phyloP scores from a whole-genome alignment of 2,797 vertebrate genomes.

The Poecilia velifera region DNA sequence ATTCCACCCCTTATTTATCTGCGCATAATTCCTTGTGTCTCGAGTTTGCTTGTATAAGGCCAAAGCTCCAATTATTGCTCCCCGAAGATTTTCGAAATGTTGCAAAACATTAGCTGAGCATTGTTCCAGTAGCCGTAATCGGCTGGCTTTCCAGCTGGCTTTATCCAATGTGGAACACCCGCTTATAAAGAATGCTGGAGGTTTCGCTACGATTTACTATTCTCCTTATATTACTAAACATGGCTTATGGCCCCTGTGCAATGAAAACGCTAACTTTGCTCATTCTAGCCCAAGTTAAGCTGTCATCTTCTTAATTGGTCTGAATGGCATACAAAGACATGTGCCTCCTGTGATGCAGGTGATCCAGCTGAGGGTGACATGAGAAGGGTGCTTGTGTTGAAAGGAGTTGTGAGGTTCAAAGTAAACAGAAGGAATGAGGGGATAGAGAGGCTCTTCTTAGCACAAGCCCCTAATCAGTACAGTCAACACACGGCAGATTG shows the following conservation, averaged over 20 bases:
- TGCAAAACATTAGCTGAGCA: conserved; percentile 69
- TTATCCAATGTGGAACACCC: conserved; percentile 23
- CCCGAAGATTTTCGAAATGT: conserved; percentile 56
- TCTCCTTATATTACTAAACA: conserved; percentile 42
- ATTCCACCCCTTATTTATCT: conserved; percentile 70
- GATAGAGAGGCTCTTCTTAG: conserved; percentile 73
- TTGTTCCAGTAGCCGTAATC: conserved; percentile 60
- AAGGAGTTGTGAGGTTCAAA: conserved; percentile 59
- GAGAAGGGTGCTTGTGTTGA: conserved; percentile 38
- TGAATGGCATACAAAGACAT: conserved; percentile 27
- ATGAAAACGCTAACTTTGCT: conserved; percentile 34
- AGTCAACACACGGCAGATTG: conserved; percentile 80
- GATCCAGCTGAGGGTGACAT: conserved; percentile 26
- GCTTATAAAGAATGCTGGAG: conserved; percentile 31
- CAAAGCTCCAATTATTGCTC: conserved; percentile 39
- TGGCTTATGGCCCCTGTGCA: conserved; percentile 27
- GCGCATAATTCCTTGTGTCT: conserved; percentile 62
- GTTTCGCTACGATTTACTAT: conserved; percentile 42
- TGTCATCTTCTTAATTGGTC: conserved; percentile 46
- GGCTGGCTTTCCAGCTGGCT: conserved; percentile 50
- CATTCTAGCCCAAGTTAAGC: conserved; percentile 23
- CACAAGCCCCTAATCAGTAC: conserved; percentile 77
- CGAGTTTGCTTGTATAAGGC: conserved; percentile 61
- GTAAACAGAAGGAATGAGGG: conserved; percentile 79
- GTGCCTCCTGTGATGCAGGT: conserved; percentile 44